phyloP scores from a whole-genome alignment of 2,797 vertebrate species.

The Clamator glandarius region DNA sequence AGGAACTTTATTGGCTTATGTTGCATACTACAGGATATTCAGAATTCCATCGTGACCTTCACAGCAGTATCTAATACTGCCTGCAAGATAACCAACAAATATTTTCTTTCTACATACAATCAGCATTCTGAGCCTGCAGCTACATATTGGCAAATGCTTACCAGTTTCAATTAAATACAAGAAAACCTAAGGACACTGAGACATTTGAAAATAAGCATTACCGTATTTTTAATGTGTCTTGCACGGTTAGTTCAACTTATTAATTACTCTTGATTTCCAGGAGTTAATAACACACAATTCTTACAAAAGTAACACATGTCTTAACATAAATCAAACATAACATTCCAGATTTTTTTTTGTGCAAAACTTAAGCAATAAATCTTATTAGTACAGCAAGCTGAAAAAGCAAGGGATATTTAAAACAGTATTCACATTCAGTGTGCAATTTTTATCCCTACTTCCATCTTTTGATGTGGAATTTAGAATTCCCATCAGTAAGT shows the following conservation, averaged over 20 bases:
- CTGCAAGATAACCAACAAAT: background rate
- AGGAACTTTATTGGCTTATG: background rate
- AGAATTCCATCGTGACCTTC: background rate
- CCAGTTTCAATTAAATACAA: background rate
- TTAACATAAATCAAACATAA: slow-evolving; percentile 16
- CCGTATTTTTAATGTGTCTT: background rate
- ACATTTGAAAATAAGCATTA: background rate
- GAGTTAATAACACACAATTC: background rate
- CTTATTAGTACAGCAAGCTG: slow-evolving; percentile 12
- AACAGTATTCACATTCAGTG: slow-evolving; percentile 17
- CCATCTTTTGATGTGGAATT: slow-evolving; percentile 4
- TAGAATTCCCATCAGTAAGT: slow-evolving; percentile 47
- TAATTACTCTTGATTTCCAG: background rate
- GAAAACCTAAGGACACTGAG: background rate
- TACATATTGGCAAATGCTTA: background rate
- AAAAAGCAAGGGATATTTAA: slow-evolving; percentile 33
- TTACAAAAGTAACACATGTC: background rate
- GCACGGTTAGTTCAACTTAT: background rate
- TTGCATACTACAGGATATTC: background rate
- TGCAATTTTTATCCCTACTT: slow-evolving; percentile 29
- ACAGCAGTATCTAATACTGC: background rate
- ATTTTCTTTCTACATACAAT: background rate
- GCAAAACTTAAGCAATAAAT: slow-evolving; percentile 45
- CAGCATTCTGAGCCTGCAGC: background rate
- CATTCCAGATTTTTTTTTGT: slow-evolving; percentile 2